Conservation (phyloP, 2,888 invertebrate species). For the Tenodera sinensis region DNA sequence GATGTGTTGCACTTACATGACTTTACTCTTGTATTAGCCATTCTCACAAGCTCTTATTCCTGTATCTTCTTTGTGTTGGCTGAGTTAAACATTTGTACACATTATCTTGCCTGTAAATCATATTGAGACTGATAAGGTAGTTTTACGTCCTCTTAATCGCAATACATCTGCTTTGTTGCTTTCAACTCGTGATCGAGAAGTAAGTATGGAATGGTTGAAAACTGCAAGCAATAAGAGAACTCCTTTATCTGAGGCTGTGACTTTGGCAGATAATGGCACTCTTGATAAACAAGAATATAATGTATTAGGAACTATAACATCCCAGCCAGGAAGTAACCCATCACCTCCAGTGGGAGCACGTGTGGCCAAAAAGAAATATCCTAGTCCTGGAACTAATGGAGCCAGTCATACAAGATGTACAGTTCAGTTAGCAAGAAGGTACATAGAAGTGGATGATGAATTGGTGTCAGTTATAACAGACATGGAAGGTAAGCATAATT, state of each 20-base stretch:
- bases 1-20: too few species aligned
- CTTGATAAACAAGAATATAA: constrained; percentile 4
- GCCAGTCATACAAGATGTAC: constrained; percentile 48
- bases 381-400: neutral
- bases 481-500: constrained; percentile 56
- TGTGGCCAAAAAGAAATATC: constrained; percentile 1
- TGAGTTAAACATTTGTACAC: neutral
- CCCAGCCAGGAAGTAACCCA: neutral
- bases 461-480: constrained; percentile 68
- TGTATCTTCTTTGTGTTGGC: too few species aligned
- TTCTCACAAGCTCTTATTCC: too few species aligned
- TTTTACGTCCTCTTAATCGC: constrained; percentile 42
- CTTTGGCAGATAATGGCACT: neutral
- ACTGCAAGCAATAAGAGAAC: neutral
- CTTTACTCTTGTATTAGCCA: too few species aligned
- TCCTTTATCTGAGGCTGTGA: constrained; percentile 5
- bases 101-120: neutral
- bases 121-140: constrained; percentile 40
- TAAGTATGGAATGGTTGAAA: constrained; percentile 17
- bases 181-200: constrained; percentile 27
- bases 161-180: constrained; percentile 26
- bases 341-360: neutral
- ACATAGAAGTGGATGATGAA: constrained; percentile 67
- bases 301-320: neutral
- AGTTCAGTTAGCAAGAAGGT: constrained; percentile 62